Evolutionary conservation across 1,140 invertebrate genomes (phyloP).

Genomic region (Heterodera carotae): DNA sequence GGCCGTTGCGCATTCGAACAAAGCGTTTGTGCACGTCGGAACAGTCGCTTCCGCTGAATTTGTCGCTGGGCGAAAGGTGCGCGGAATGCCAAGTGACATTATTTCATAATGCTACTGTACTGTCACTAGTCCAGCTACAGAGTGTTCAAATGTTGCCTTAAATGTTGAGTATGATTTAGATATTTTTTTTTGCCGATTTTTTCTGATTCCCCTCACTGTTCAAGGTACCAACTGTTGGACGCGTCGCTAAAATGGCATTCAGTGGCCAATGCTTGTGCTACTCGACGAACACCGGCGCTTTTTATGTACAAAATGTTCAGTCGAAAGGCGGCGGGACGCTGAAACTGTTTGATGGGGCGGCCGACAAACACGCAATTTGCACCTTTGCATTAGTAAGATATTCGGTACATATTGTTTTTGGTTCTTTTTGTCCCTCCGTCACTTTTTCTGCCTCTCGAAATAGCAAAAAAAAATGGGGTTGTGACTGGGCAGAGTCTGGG

Average conservation of each 20-base stretch:
- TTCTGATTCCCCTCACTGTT: neutral
- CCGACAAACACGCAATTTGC: conserved; percentile 10
- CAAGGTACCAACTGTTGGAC: neutral
- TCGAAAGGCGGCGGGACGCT: neutral
- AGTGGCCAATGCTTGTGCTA: conserved; percentile 29
- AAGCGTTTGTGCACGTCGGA: neutral
- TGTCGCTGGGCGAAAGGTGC: conserved; percentile 6
- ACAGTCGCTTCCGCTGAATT: conserved; percentile 12
- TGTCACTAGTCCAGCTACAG: too few species aligned
- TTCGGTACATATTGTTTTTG: too few species aligned
- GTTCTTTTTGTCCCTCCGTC: too few species aligned
- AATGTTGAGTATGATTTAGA: neutral
- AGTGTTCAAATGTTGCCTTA: too few species aligned
- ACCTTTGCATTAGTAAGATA: conserved; percentile 15
- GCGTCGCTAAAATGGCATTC: conserved; percentile 22
- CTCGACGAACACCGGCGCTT: conserved; percentile 8
- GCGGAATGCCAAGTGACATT: conserved; percentile 3
- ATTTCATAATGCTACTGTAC: too few species aligned
- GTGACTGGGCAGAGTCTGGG: too few species aligned
- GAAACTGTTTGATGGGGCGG: conserved; percentile 23
- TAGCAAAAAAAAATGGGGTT: too few species aligned
- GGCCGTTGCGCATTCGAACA: neutral
- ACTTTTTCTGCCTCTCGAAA: too few species aligned
- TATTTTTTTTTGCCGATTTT: neutral
- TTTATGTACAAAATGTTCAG: conserved; percentile 18